Conservation (phyloP, 2,797 vertebrate genomes). For the Momotus momota region DNA sequence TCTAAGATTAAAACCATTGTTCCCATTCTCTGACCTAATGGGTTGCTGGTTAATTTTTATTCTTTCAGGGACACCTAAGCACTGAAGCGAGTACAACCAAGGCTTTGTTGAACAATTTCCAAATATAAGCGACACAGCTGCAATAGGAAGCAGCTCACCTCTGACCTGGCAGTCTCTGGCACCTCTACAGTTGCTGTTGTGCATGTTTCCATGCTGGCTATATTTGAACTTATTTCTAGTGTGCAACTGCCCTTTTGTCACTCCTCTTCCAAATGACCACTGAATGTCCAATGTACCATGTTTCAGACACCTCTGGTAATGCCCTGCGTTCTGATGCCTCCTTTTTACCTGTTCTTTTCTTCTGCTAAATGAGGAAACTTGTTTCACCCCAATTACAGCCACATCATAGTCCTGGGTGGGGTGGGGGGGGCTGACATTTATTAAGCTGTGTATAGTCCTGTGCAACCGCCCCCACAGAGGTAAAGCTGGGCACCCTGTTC, state of each 20-base stretch:
- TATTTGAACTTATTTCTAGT: not conserved
- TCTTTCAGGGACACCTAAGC: not conserved
- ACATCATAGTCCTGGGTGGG: not conserved
- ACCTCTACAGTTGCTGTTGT: not conserved
- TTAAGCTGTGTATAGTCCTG: not conserved
- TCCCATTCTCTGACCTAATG: not conserved
- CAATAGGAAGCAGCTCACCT: not conserved
- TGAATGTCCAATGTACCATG: not conserved
- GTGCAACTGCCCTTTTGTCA: not conserved
- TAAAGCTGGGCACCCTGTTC: rapidly evolving
- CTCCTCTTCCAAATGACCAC: not conserved
- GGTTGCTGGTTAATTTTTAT: not conserved
- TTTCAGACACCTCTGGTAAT: not conserved
- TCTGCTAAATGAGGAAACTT: not conserved
- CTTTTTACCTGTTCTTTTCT: not conserved
- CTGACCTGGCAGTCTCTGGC: not conserved
- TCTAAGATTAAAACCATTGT: not conserved
- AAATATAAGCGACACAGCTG: not conserved
- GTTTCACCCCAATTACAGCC: not conserved
- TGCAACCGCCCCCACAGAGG: not conserved
- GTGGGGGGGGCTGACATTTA: not conserved
- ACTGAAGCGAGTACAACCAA: not conserved
- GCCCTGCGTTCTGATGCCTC: not conserved
- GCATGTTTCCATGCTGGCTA: not conserved
- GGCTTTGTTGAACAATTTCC: not conserved